phyloP scores from a whole-genome alignment of 2,888 invertebrate species.

The Netelia fuscicornis region DNA sequence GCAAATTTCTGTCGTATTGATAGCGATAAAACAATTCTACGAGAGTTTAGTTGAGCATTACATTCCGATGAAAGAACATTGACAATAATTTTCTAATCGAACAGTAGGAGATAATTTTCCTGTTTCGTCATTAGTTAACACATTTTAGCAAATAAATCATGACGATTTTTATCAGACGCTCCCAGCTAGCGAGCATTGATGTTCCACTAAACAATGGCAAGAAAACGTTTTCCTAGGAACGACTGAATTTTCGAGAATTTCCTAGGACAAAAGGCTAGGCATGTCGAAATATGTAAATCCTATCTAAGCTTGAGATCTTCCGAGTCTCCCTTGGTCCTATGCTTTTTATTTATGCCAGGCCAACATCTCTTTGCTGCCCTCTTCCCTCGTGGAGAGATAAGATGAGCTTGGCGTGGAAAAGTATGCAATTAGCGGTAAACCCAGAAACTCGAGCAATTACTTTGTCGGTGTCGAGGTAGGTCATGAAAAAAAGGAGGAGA shows the following conservation, averaged over 20 bases:
- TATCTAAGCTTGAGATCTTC: not conserved
- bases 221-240: too few species aligned
- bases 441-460: constrained; percentile 43
- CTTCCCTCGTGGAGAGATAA: not conserved
- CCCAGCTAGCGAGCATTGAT: too few species aligned
- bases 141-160: not conserved
- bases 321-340: not conserved
- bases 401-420: constrained; percentile 13
- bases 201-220: too few species aligned
- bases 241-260: too few species aligned
- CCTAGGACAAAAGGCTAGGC: not conserved
- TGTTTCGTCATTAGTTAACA: not conserved
- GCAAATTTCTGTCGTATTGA: constrained; percentile 30
- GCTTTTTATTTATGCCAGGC: constrained; percentile 4
- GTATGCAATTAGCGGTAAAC: constrained; percentile 39
- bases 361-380: not conserved
- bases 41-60: not conserved
- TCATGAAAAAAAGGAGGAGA: constrained; percentile 34
- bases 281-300: not conserved
- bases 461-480: constrained; percentile 1
- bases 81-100: not conserved
- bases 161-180: not conserved
- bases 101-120: not conserved
- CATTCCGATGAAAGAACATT: not conserved
- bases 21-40: constrained; percentile 30